Base-by-base conservation (phyloP, 2,888 invertebrate species). In the Nebria brevicollis region DNA sequence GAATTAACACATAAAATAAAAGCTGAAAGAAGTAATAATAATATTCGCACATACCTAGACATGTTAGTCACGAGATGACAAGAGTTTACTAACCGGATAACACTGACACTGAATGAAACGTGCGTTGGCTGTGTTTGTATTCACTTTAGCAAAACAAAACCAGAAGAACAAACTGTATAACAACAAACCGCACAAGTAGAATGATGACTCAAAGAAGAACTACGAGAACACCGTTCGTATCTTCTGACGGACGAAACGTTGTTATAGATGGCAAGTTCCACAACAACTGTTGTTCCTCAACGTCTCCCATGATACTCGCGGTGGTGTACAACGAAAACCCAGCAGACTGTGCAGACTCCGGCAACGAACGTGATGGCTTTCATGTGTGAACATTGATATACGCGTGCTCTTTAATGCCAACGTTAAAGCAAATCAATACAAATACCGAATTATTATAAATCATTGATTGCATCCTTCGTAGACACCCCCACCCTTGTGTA, bases 361-460 rank as follows among this genome's bases (percentile, higher is more conserved):
- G 13, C 70, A 26, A 70, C 70, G 70, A 13, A 13, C 11, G 70
- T 70, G 66, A 25, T 25, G 13, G 66, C 66, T 66, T 25, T 66
- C 25, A 25, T 25, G 20, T 66, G 66, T 25, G 20, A 70, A 15
- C 70, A 70, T 70, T 25, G 70, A 70, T 70, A 34, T 70, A 70
- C 70, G 70, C 70, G 70, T 70, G 70, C 70, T 70, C 70, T 70
- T 70, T 70, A 70, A 70, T 77, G 70, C 70, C 34, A 20, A 70
- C 68, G 34, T 34, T 34, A 34, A 34, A 25, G 43, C 72, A 72
- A 77, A 77, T 77, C 77, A 77, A 77, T 77, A 77, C 72, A 77
- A 77, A 77, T 77, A 72, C 77, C 25, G 77, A 72, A 77, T 77
- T 77, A 77, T 77, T 77, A 77, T 77, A 77, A 77, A 77, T 72